Evolutionary conservation across 2,113 vertebrate species (phyloP).

Genomic region (Rhinolophus ferrumequinum): DNA sequence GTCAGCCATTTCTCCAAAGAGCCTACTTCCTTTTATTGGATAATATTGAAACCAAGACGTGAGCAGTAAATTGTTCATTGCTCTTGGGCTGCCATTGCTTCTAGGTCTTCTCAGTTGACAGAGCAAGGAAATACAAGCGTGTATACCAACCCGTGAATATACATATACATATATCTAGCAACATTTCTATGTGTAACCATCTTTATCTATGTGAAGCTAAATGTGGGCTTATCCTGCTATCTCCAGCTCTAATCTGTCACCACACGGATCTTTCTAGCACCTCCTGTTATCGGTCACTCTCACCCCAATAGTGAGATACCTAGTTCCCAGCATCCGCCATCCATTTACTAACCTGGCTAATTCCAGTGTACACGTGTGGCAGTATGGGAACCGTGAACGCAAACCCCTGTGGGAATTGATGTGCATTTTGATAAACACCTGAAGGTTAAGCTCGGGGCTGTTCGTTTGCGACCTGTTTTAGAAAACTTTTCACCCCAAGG

Average conservation of each 20-base stretch:
- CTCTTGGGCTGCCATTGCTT: neutral
- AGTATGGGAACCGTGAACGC: neutral
- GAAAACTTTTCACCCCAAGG: neutral
- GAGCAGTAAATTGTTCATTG: neutral
- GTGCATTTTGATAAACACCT: neutral
- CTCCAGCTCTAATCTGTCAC: neutral
- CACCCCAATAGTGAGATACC: neutral
- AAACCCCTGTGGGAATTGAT: neutral
- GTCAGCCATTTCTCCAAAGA: neutral
- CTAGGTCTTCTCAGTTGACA: no score
- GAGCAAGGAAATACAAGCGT: neutral
- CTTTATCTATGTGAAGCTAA: neutral
- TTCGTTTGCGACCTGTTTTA: neutral
- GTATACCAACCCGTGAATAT: no score
- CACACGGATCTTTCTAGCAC: neutral
- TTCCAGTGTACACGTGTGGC: neutral
- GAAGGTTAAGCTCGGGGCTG: neutral
- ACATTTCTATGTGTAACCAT: accelerated
- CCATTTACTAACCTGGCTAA: accelerated
- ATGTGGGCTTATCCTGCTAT: neutral
- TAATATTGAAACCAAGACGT: neutral
- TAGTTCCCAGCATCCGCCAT: neutral
- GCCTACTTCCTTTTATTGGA: neutral
- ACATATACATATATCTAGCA: no score
- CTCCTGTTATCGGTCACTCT: neutral